Evolutionary conservation across 2,797 vertebrate species (phyloP).

Genomic region (Alcedo atthis): DNA sequence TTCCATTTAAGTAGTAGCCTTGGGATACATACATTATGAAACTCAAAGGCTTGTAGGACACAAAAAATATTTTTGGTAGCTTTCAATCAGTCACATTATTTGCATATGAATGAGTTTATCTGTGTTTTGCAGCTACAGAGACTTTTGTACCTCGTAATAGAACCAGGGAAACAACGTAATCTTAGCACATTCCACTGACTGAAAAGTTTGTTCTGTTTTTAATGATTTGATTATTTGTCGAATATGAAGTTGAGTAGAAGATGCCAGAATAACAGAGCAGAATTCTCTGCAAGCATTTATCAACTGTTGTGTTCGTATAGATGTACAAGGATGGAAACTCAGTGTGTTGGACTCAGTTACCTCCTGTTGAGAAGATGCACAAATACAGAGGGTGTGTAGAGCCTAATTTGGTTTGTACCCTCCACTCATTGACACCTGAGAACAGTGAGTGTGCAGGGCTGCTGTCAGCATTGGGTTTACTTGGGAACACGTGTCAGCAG

Average conservation of each 20-base stretch:
- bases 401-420: neutral
- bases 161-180: neutral
- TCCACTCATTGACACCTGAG: neutral
- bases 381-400: neutral
- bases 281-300: neutral
- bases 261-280: conserved; percentile 31
- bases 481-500: neutral
- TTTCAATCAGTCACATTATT: neutral
- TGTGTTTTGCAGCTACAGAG: neutral
- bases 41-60: neutral
- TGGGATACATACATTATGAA: neutral
- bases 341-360: neutral
- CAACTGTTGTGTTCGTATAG: neutral
- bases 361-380: neutral
- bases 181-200: conserved; percentile 4
- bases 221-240: conserved; percentile 16
- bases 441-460: neutral
- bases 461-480: neutral
- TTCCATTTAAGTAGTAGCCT: neutral
- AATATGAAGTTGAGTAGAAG: neutral
- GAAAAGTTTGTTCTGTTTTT: conserved; percentile 15
- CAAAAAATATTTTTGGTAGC: neutral
- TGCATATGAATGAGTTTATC: neutral
- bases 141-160: conserved; percentile 27
- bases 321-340: neutral